These are phyloP conservation scores for Romanogobio albipinnatus DNA, from an alignment of 2,113 vertebrate species.

Conservation along the genomic window DNA sequence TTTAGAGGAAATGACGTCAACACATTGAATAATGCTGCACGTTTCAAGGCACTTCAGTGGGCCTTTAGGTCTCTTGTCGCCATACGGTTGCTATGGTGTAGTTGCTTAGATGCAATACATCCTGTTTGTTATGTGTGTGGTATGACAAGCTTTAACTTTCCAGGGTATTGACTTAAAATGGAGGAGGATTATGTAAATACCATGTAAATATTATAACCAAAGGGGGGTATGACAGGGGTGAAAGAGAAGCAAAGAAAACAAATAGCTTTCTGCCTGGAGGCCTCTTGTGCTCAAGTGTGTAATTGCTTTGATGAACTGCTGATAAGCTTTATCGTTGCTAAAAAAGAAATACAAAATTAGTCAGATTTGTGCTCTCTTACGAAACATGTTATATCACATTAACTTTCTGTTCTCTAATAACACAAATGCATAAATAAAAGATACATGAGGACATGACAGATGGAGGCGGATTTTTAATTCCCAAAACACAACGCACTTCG, in stretches of 20 bases:
- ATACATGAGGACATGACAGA: constrained; percentile 8
- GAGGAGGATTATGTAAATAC: constrained; percentile 8
- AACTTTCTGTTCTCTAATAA: constrained; percentile 25
- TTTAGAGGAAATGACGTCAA: too few relatives aligned
- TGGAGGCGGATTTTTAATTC: constrained; percentile 29
- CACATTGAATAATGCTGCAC: too few relatives aligned
- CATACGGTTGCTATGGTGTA: background rate
- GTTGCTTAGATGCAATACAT: background rate
- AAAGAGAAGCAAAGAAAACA: constrained; percentile 21
- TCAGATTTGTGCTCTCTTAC: background rate
- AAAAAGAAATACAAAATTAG: background rate
- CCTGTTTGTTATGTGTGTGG: background rate
- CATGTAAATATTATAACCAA: constrained; percentile 37
- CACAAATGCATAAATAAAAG: background rate
- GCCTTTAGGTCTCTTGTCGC: too few relatives aligned
- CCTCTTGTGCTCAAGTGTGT: constrained; percentile 16
- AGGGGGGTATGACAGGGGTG: constrained; percentile 1
- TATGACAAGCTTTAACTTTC: background rate
- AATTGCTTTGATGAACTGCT: constrained; percentile 41
- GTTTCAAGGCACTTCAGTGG: too few relatives aligned
- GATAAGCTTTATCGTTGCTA: constrained; percentile 22
- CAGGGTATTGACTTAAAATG: background rate
- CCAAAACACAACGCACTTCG: constrained; percentile 2
- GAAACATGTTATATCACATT: constrained; percentile 13
- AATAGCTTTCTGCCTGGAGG: constrained; percentile 20